Conservation (phyloP, 2,888 invertebrate genomes). For the Vanessa cardui region DNA sequence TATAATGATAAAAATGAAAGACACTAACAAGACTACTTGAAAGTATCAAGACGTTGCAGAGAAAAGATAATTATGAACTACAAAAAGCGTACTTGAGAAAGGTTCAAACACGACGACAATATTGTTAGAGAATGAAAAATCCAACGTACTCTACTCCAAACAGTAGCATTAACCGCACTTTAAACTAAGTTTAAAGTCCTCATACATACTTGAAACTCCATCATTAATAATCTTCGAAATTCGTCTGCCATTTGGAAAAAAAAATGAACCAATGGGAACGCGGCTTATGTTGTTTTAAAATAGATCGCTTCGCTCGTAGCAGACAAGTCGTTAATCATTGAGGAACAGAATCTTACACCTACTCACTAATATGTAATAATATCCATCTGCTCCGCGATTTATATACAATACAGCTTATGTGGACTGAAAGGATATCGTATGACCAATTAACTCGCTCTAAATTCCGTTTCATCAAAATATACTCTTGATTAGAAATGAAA, state of each 20-base stretch:
- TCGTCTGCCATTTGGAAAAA: constrained; percentile 71
- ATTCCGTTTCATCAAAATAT: no score
- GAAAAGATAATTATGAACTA: constrained; percentile 26
- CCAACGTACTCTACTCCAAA: constrained; percentile 41
- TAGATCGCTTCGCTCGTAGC: constrained; percentile 65
- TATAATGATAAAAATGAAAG: background rate
- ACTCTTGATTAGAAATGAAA: no score
- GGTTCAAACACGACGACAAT: constrained; percentile 47
- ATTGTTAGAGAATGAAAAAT: constrained; percentile 72
- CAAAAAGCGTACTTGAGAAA: constrained; percentile 35
- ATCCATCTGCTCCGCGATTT: constrained; percentile 27
- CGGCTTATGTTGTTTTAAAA: constrained; percentile 65
- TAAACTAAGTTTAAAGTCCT: constrained; percentile 55
- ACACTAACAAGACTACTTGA: constrained; percentile 11
- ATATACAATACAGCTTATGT: constrained; percentile 18
- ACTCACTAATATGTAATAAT: constrained; percentile 44
- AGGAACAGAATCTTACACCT: constrained; percentile 52
- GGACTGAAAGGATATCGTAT: constrained; percentile 26
- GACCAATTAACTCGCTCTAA: constrained; percentile 31
- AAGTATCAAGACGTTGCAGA: constrained; percentile 5
- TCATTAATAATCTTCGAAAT: constrained; percentile 76
- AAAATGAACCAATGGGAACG: constrained; percentile 69
- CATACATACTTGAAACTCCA: constrained; percentile 64
- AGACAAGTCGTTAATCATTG: constrained; percentile 74
- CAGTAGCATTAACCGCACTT: constrained; percentile 68